phyloP scores from a whole-genome alignment of 2,113 vertebrate species.

The Crotalus helleri region DNA sequence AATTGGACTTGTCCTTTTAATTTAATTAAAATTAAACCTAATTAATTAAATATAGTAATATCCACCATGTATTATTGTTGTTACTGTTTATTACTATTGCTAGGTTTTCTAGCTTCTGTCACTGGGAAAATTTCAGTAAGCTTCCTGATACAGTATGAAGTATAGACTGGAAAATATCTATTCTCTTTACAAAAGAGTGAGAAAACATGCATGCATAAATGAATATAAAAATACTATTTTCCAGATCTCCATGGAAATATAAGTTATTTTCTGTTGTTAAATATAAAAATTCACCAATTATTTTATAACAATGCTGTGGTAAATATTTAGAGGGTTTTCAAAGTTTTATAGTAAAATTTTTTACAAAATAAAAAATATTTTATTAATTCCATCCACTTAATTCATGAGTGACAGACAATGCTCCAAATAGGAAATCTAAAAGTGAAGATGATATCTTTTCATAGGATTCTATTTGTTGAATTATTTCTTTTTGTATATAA shows the following conservation, averaged over 20 bases:
- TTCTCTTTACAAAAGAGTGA: slow-evolving; percentile 35
- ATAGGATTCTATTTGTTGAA: background rate
- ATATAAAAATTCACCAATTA: slow-evolving; percentile 28
- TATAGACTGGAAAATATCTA: slow-evolving; percentile 18
- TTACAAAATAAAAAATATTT: slow-evolving; percentile 22
- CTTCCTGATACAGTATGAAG: background rate
- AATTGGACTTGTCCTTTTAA: background rate
- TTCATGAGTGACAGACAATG: slow-evolving; percentile 21
- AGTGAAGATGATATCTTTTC: background rate
- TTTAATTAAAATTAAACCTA: background rate
- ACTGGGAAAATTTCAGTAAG: background rate
- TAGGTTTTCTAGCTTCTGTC: background rate
- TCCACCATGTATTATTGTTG: background rate
- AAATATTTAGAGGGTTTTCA: slow-evolving; percentile 34
- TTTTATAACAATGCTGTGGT: slow-evolving; percentile 34
- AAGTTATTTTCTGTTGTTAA: background rate
- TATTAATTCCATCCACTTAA: slow-evolving; percentile 39
- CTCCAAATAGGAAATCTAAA: slow-evolving; percentile 15
- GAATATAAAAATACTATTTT: background rate
- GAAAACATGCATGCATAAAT: background rate
- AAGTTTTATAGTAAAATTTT: slow-evolving; percentile 30
- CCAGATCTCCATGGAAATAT: slow-evolving; percentile 35
- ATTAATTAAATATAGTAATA: background rate
- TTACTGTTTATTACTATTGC: background rate
- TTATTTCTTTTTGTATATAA: background rate